Evolutionary conservation across 2,888 invertebrate genomes (phyloP).

Genomic region (Thelaira solivaga): DNA sequence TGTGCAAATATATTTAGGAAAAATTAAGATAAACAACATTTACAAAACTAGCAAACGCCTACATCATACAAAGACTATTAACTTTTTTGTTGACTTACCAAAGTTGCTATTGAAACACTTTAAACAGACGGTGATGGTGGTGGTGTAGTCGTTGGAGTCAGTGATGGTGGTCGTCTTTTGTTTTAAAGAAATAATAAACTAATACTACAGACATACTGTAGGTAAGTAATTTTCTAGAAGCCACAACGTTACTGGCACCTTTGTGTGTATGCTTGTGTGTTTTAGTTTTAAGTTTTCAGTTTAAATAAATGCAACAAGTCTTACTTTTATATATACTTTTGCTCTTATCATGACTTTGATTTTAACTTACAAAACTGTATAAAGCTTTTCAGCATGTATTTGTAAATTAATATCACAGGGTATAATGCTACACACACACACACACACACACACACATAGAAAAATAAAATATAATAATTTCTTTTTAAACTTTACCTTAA

Average conservation of each 20-base stretch:
- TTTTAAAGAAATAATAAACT: conserved; percentile 19
- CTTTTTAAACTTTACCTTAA: not conserved
- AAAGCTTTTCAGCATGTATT: conserved; percentile 23
- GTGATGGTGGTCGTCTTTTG: conserved; percentile 46
- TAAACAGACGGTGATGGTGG: conserved; percentile 7
- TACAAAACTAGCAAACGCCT: conserved; percentile 51
- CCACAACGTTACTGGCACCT: not conserved
- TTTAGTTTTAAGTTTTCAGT: conserved; percentile 35
- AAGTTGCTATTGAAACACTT: conserved; percentile 24
- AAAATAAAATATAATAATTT: not conserved
- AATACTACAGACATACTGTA: conserved; percentile 5
- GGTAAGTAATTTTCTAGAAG: conserved; percentile 23
- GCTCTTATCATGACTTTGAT: conserved; percentile 57
- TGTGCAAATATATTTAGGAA: conserved; percentile 36
- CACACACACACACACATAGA: not conserved
- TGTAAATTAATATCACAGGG: conserved; percentile 18
- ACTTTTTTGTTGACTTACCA: not conserved
- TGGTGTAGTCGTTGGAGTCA: conserved; percentile 30
- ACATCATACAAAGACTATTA: conserved; percentile 26
- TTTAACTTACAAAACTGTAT: conserved; percentile 46
- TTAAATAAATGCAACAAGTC: conserved; percentile 57
- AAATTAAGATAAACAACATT: conserved; percentile 46
- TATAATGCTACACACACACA: not conserved
- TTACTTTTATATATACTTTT: conserved; percentile 50
- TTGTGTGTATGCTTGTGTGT: not conserved